Percentiles rank a stretch among this genome's conserved stretches.
Evolutionary conservation across 2,888 invertebrate species (phyloP).

Genomic region (Microplitis manilae): DNA sequence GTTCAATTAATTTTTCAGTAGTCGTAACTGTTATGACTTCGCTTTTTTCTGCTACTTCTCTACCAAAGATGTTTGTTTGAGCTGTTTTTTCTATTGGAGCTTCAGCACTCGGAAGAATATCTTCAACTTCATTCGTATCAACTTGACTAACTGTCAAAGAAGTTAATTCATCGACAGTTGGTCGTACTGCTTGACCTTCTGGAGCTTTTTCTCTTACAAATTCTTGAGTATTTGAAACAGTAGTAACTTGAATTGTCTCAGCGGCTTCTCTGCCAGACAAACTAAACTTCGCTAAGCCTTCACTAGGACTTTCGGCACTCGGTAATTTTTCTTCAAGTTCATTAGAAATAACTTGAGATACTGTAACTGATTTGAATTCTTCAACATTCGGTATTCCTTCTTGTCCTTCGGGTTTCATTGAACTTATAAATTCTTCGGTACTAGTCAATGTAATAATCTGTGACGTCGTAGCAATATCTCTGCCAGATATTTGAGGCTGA

Average conservation of each 20-base stretch:
- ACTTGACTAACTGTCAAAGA: constrained; percentile 61
- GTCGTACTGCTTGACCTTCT: constrained; percentile 56
- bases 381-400: constrained; percentile 48
- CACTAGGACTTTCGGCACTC: constrained; percentile 42
- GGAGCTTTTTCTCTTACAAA: constrained; percentile 54
- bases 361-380: constrained; percentile 51
- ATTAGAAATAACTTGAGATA: constrained; percentile 55
- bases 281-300: constrained; percentile 54
- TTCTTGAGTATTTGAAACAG: constrained; percentile 48
- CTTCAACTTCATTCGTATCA: constrained; percentile 60
- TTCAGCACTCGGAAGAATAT: constrained; percentile 51
- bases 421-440: constrained; percentile 55
- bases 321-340: constrained; percentile 50
- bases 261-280: constrained; percentile 62
- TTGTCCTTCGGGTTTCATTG: constrained; percentile 50
- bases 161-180: constrained; percentile 58
- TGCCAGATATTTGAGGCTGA: constrained; percentile 62
- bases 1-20: constrained; percentile 52
- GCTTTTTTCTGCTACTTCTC: constrained; percentile 66
- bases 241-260: constrained; percentile 63
- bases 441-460: constrained; percentile 59
- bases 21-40: constrained; percentile 59
- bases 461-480: constrained; percentile 58
- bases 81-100: constrained; percentile 68
- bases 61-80: constrained; percentile 62